These are phyloP conservation scores for Austrofundulus limnaeus DNA, from an alignment of 2,113 vertebrate species.

Conservation along the genomic window DNA sequence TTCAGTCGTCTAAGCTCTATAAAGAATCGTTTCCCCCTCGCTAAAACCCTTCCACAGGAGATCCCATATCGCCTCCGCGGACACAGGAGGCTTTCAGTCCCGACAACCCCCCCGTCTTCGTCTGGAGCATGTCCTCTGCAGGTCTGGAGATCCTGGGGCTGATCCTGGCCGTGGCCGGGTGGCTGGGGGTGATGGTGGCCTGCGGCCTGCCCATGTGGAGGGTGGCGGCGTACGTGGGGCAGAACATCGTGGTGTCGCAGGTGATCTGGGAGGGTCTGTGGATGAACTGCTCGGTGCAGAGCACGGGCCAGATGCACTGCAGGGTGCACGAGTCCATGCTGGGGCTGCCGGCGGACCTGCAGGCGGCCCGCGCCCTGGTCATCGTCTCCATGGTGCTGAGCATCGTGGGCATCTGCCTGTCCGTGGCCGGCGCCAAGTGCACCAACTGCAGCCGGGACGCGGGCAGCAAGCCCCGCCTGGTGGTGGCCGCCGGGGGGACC, in stretches of 20 bases:
- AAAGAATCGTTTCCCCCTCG: conserved; percentile 76
- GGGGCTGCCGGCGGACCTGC: conserved; percentile 75
- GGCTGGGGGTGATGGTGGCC: conserved; percentile 81
- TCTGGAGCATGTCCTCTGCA: conserved; percentile 73
- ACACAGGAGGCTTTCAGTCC: conserved; percentile 68
- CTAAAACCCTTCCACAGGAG: conserved; percentile 58
- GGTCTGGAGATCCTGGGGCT: conserved; percentile 82
- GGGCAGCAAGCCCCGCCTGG: conserved; percentile 73
- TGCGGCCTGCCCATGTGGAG: conserved; percentile 84
- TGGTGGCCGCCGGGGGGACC: conserved; percentile 66
- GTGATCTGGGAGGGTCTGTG: conserved; percentile 84
- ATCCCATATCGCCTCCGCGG: conserved; percentile 70
- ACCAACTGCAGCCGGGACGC: conserved; percentile 77
- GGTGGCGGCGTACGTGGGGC: conserved; percentile 79
- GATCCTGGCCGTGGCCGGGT: conserved; percentile 80
- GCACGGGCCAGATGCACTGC: conserved; percentile 85
- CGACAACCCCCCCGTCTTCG: conserved; percentile 22
- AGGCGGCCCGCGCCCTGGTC: conserved; percentile 76
- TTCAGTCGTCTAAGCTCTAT: conserved; percentile 76
- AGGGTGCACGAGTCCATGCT: conserved; percentile 81
- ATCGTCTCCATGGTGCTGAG: conserved; percentile 74
- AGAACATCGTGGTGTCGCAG: conserved; percentile 84
- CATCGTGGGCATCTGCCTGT: conserved; percentile 72
- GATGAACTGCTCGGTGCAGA: conserved; percentile 86
- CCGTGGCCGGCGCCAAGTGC: conserved; percentile 80